Evolutionary conservation across 2,797 vertebrate genomes (phyloP).

Genomic region (Schizopygopsis pylzovi): DNA sequence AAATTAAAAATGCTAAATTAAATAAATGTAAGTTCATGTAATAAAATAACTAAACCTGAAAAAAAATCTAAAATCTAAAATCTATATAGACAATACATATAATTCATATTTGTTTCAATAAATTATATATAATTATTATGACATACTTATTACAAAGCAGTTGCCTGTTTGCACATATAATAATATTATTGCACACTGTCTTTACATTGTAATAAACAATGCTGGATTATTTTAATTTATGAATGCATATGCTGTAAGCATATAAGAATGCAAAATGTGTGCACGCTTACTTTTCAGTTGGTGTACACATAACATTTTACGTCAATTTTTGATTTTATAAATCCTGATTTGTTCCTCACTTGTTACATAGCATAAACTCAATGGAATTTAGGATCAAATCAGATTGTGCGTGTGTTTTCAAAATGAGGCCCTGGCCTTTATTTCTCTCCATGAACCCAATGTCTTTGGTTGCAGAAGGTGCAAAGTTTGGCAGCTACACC

Average conservation of each 20-base stretch:
- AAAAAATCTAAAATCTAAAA: not conserved
- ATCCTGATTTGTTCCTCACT: not conserved
- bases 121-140: not conserved
- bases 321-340: not conserved
- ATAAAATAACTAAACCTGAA: too few relatives aligned
- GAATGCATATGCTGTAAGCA: not conserved
- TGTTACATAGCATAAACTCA: too few relatives aligned
- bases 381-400: not conserved
- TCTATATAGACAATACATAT: too few relatives aligned
- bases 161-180: not conserved
- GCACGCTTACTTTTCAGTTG: not conserved
- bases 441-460: not conserved
- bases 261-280: not conserved
- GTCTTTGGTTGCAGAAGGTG: conserved; percentile 37
- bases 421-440: not conserved
- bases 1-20: not conserved
- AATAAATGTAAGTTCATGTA: too few relatives aligned
- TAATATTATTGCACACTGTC: not conserved
- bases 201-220: not conserved
- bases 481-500: conserved; percentile 14
- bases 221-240: not conserved
- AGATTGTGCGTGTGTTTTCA: not conserved
- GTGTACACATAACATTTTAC: not conserved
- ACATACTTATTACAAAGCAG: not conserved
- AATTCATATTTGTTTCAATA: too few relatives aligned